A percentile compares a stretch with the other conserved stretches of the same genome.
Conservation (phyloP, 2,888 invertebrate genomes). For the Apodemia duryi region DNA sequence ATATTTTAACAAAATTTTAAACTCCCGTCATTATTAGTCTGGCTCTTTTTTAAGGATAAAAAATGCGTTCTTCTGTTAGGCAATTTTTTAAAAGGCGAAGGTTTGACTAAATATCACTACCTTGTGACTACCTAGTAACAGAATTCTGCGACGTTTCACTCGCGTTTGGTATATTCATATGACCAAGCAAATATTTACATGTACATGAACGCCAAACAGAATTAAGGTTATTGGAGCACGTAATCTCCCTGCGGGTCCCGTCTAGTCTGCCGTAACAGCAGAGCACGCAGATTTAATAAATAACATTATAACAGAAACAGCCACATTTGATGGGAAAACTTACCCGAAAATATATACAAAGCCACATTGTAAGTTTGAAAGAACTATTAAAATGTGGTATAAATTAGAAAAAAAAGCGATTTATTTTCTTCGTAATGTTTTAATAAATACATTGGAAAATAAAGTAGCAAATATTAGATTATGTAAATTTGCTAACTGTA, state of each 20-base stretch:
- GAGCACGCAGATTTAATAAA: not conserved
- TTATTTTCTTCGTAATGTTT: not conserved
- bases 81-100: no score
- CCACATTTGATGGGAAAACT: constrained; percentile 1
- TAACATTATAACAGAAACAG: not conserved
- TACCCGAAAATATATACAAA: not conserved
- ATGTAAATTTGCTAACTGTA: no score
- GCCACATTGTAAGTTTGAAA: constrained; percentile 10
- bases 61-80: no score
- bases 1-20: no score
- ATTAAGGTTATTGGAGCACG: constrained; percentile 5
- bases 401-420: not conserved
- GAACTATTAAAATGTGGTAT: not conserved
- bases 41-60: no score
- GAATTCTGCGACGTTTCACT: no score
- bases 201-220: not conserved
- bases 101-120: not conserved
- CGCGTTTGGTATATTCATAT: not conserved
- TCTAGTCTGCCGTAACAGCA: not conserved
- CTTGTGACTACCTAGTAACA: no score
- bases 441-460: no score
- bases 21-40: no score
- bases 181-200: not conserved
- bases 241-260: not conserved
- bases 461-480: no score